phyloP scores from a whole-genome alignment of 30 jellyfish, hydroid and myxozoan species.

The Hydractinia echinata region DNA sequence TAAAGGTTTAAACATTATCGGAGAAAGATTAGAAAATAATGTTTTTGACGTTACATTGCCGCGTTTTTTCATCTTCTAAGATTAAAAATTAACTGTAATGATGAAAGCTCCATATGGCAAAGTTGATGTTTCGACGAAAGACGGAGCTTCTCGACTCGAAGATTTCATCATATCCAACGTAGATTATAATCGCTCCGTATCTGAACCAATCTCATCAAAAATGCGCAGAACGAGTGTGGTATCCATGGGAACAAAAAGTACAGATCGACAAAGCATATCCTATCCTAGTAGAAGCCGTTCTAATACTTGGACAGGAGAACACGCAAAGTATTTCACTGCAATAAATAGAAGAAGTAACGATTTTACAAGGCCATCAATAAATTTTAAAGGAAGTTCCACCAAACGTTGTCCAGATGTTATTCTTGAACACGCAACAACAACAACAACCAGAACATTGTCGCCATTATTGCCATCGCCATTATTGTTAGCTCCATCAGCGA shows the following conservation, averaged over 20 bases:
- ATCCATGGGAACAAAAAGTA: slow-evolving; percentile 12
- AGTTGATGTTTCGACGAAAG: no score
- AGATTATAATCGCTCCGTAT: neutral
- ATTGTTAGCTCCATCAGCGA: neutral
- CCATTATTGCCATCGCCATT: neutral
- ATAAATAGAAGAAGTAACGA: neutral
- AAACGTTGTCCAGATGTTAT: neutral
- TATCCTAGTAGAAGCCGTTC: slow-evolving; percentile 8
- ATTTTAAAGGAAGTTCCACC: neutral
- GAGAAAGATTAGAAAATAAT: no score
- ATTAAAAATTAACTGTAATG: no score
- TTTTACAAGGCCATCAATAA: no score
- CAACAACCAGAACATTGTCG: neutral
- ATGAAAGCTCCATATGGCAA: no score
- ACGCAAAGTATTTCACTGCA: neutral
- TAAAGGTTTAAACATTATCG: no score
- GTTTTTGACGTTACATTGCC: no score
- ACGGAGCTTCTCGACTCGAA: no score
- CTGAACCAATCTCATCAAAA: neutral
- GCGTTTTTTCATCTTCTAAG: no score
- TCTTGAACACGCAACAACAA: neutral
- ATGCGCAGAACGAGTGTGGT: slow-evolving; percentile 13
- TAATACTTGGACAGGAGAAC: slow-evolving; percentile 3
- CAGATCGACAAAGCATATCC: slow-evolving; percentile 3
- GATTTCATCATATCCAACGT: no score